These are phyloP conservation scores for Diabrotica virgifera DNA, from an alignment of 1,140 invertebrate species.

Conservation along the genomic window DNA sequence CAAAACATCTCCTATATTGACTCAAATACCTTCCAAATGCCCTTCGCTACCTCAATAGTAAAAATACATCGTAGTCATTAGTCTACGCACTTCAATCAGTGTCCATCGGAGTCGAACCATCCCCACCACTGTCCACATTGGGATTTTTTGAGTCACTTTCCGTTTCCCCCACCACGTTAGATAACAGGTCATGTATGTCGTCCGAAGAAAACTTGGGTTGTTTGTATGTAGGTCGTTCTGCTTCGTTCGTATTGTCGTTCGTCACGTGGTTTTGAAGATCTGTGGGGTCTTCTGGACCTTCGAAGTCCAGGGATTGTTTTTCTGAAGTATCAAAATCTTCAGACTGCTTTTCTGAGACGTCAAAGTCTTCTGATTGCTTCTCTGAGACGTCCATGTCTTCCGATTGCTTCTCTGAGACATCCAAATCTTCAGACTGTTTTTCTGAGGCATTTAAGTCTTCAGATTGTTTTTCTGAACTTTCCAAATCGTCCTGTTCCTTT, in stretches of 20 bases:
- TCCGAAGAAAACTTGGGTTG: constrained; percentile 5
- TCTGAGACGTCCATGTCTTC: no score
- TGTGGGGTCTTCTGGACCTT: neutral
- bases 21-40: no score
- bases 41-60: no score
- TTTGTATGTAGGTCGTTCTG: neutral
- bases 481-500: no score
- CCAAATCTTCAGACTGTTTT: no score
- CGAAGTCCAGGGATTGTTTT: neutral
- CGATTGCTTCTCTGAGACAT: no score
- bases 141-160: neutral
- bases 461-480: no score
- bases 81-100: neutral
- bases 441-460: no score
- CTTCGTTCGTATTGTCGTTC: neutral
- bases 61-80: no score
- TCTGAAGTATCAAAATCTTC: neutral
- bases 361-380: no score
- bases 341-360: no score
- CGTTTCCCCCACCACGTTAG: constrained; percentile 10
- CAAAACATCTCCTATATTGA: no score
- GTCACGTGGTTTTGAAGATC: neutral
- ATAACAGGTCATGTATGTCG: constrained; percentile 12
- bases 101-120: neutral
- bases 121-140: neutral